Conservation (phyloP, 2,797 vertebrate species). For the Lophotriccus pileatus region DNA sequence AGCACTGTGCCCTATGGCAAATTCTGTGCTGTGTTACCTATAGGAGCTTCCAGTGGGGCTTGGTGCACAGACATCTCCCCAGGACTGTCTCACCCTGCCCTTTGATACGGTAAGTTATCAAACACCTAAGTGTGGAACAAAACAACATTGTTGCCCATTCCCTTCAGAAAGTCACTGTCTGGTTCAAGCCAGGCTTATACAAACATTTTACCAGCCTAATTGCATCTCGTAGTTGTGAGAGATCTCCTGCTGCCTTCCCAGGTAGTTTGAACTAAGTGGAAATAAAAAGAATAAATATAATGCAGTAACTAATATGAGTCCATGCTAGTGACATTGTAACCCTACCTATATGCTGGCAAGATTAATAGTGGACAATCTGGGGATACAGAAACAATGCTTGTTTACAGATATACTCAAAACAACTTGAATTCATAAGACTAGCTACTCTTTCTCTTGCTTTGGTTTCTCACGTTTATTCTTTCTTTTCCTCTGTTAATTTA, state of each 20-base stretch:
- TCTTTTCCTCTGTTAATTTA: background rate
- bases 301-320: background rate
- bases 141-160: background rate
- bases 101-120: background rate
- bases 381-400: background rate
- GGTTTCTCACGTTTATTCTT: background rate
- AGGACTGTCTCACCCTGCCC: background rate
- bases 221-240: background rate
- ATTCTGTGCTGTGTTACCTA: background rate
- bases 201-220: background rate
- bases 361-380: background rate
- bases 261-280: background rate
- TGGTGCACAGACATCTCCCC: background rate
- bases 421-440: background rate
- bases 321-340: background rate
- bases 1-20: background rate
- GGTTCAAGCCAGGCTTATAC: background rate
- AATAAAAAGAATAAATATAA: background rate
- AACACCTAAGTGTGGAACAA: background rate
- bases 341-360: background rate
- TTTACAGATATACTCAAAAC: background rate
- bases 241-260: background rate
- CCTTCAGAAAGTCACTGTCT: background rate
- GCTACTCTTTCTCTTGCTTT: background rate
- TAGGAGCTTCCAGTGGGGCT: background rate